Base-by-base conservation (phyloP, 2,797 vertebrate species). In the Sebastiscus albofasciatus region DNA sequence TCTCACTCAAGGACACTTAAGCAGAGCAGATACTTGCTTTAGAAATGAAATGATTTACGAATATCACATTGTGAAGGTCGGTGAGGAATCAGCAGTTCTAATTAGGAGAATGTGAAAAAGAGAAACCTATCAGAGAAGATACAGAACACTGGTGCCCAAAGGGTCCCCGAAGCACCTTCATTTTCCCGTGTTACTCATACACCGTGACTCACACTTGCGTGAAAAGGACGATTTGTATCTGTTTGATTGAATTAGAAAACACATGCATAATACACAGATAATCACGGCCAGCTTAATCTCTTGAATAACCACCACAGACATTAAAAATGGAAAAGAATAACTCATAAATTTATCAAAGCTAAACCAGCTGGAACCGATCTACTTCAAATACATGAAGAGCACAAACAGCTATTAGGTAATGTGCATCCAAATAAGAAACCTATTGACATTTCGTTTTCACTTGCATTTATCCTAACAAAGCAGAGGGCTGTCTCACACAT, bases 241-340 rank as follows among this genome's bases (percentile, higher is more conserved):
- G 70, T 81, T 76, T 88, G 82, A 90, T 60, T 83, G 20, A 86
- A 87, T 85, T 68, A 77, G 75, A 73, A 75, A 76, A 86, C 46
- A 62, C 58, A 26, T n/a, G 62, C 55, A 81, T 84, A 73, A 84
- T 69, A 61, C 65, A 69, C 16, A 24, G 71, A 83, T 68, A 24
- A 83, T 80, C 49, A 65, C 2, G 8, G 61, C 62, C 8, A 2
- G 39, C 34, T 75, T 81, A 54, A 84, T 72, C 29, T 72, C 46
- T 58, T 59, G 61, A 75, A 75, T 80, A 76, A 80, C 27, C 42
- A 59, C 26, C 6, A 3, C 1, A 33, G 5, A 46, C 8, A 59
- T 27, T 61, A 55, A 36, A 55, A 74, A n/a, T 14, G 16, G 24
- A 10, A 34, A 67, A 54, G 9, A 72, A 52, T 5, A 62, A 20